Evolutionary conservation across 2,113 vertebrate species (phyloP), one percentile per base, ranked within the genome.

Genomic region (Pogonocichla stellata): DNA sequence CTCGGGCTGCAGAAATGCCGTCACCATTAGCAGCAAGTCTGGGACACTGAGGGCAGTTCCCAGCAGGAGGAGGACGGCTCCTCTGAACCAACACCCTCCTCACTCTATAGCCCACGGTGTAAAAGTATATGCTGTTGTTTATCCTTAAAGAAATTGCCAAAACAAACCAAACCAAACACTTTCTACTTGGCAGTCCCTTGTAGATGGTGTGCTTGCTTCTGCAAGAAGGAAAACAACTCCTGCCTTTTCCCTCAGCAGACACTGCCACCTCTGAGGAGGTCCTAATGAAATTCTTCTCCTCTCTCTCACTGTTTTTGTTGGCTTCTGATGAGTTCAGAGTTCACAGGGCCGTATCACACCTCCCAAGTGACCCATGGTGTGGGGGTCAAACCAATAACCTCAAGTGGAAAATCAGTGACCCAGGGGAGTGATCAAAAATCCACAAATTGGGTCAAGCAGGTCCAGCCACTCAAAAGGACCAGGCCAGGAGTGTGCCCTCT

Each of bases 231-330:
- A 94, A 86, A 81, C 87, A 74, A 90, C 15, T 56, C 19, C 81
- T 45, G 78, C 31, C 65, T 95, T 69, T 91, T 72, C 29, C 38
- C 65, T 79, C 1, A 0, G 43, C 93, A 84, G 70, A 91, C 73
- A 45, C 20, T 80, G 57, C 73, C 86, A 89, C 83, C 86, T 93
- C 93, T 64, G 86, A 96, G 80, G 79, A 95, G 81, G 88, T 57
- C 95, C 73, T 97, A 97, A 97, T 96, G 96, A 97, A 97, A 97
- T 96, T 95, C 93, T 94, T 93, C 91, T 91, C 42, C 51, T 72
- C 50, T 71, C 77, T 66, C 28, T 64, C 10, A 1, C 69, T 97
- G 94, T 97, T 97, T 96, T 95, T 94, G 69, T 97, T 95, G 92
- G 79, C 94, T 97, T 62, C 95, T 74, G 94, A 86, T 66, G 78